These are phyloP conservation scores for Cyprinus carpio DNA, from an alignment of 2,113 vertebrate genomes.

Conservation along the genomic window DNA sequence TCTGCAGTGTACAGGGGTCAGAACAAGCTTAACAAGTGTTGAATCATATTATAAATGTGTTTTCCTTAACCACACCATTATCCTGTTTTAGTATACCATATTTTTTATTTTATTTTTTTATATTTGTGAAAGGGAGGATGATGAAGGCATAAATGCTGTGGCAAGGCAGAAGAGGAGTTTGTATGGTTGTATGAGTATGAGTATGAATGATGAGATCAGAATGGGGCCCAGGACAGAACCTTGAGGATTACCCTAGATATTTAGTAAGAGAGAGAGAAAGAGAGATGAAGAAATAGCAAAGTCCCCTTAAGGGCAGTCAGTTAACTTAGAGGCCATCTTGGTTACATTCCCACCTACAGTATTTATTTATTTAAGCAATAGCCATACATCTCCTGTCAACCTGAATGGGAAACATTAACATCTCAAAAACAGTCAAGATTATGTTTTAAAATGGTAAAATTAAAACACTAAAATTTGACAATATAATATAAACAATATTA, in stretches of 20 bases:
- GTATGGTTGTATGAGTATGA: too few species aligned
- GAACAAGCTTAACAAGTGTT: conserved; percentile 54
- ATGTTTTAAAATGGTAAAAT: too few species aligned
- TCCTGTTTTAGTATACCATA: conserved; percentile 53
- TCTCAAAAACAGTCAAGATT: too few species aligned
- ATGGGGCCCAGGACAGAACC: not conserved
- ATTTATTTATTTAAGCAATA: too few species aligned
- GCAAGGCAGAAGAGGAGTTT: not conserved
- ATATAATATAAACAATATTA: too few species aligned
- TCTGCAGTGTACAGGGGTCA: conserved; percentile 47
- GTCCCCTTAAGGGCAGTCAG: too few species aligned
- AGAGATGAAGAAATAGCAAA: not conserved
- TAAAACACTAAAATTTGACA: too few species aligned
- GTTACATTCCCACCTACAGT: too few species aligned
- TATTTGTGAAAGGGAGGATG: not conserved
- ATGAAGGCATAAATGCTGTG: not conserved
- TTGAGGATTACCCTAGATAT: not conserved
- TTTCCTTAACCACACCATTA: conserved; percentile 27
- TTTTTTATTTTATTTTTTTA: conserved; percentile 43
- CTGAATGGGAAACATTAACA: too few species aligned
- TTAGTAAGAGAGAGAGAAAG: not conserved
- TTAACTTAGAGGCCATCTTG: too few species aligned
- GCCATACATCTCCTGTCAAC: too few species aligned
- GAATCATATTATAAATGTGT: conserved; percentile 45
- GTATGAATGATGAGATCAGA: not conserved